These are phyloP conservation scores for Botia kubotai DNA, from an alignment of 2,797 vertebrate genomes.

Conservation along the genomic window DNA sequence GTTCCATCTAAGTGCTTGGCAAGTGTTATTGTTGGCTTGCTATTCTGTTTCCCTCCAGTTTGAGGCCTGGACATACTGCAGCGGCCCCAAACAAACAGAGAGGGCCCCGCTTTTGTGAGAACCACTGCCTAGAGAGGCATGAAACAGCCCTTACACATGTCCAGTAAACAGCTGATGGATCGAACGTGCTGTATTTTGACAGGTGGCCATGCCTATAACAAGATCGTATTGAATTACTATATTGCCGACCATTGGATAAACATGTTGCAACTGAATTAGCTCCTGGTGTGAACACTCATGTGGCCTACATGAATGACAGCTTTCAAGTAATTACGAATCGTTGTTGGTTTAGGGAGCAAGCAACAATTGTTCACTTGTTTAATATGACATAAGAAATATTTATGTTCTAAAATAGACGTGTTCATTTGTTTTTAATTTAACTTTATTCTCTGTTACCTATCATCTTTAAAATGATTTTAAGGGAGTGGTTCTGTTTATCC, in stretches of 20 bases:
- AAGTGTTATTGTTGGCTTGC: constrained; percentile 34
- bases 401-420: constrained; percentile 13
- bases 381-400: not conserved
- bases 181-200: constrained; percentile 11
- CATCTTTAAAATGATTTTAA: not conserved
- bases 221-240: constrained; percentile 7
- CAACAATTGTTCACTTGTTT: not conserved
- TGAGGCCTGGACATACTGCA: constrained; percentile 13
- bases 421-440: not conserved
- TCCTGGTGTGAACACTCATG: not conserved
- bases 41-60: constrained; percentile 1
- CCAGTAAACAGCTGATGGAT: constrained; percentile 8
- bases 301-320: not conserved
- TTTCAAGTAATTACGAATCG: constrained; percentile 1
- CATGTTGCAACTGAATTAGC: constrained; percentile 28
- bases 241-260: constrained; percentile 15
- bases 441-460: not conserved
- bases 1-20: constrained; percentile 31
- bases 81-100: constrained; percentile 15
- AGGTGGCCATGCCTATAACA: constrained; percentile 7
- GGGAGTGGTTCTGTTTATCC: constrained; percentile 36
- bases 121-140: constrained; percentile 11
- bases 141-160: not conserved
- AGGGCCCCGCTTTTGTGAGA: constrained; percentile 17
- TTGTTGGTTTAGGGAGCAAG: constrained; percentile 5